Conservation (phyloP, 2,888 invertebrate genomes). For the Tachina grossa region DNA sequence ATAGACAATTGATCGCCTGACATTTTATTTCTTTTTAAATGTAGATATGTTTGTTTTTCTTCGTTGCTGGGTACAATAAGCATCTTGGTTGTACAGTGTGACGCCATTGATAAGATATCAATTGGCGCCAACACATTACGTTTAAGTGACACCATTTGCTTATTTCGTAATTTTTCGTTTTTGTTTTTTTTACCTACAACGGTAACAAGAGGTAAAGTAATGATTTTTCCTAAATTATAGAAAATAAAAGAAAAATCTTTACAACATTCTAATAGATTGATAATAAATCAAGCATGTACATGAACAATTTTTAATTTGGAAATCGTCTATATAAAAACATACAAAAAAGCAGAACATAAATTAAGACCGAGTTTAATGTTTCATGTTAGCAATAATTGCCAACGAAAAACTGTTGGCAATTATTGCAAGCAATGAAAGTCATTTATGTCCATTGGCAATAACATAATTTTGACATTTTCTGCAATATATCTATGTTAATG, state of each 20-base stretch:
- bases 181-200: slow-evolving; percentile 30
- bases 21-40: slow-evolving; percentile 43
- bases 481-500: no score
- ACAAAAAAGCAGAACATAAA: no score
- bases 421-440: no score
- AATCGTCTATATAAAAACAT: no score
- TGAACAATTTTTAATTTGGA: no score
- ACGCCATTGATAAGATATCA: slow-evolving; percentile 75
- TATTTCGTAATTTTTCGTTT: slow-evolving; percentile 22
- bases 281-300: not conserved
- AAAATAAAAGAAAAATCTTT: slow-evolving; percentile 33
- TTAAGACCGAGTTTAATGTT: no score
- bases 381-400: no score
- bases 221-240: slow-evolving; percentile 22
- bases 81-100: slow-evolving; percentile 54
- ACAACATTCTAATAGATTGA: not conserved
- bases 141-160: slow-evolving; percentile 66
- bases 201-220: slow-evolving; percentile 32
- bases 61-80: slow-evolving; percentile 20
- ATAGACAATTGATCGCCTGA: slow-evolving; percentile 65
- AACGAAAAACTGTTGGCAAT: no score
- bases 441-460: no score
- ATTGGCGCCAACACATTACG: slow-evolving; percentile 74
- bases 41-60: not conserved
- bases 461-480: no score